Conservation (phyloP, 2,113 vertebrate species). For the Ophthalmolycus amberensis region DNA sequence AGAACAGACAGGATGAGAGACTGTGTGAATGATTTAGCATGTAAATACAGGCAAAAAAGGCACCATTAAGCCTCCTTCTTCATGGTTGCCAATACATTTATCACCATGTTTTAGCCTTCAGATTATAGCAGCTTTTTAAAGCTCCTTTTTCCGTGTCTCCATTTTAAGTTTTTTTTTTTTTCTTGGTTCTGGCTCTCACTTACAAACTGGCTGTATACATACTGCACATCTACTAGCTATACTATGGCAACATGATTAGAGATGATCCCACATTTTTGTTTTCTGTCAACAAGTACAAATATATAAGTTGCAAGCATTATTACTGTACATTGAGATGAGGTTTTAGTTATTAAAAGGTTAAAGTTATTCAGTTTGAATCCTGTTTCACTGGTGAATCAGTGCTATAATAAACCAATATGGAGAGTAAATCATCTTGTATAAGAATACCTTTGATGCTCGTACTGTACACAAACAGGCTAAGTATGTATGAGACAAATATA, state of each 20-base stretch:
- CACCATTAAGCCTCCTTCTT: conserved; percentile 1
- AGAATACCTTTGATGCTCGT: background rate
- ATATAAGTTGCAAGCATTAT: background rate
- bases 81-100: conserved; percentile 7
- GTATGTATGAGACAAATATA: background rate
- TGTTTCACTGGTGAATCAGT: background rate
- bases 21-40: background rate
- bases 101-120: background rate
- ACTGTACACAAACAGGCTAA: background rate
- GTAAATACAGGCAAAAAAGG: background rate
- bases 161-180: background rate
- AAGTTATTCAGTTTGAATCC: background rate
- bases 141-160: background rate
- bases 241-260: background rate
- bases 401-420: background rate
- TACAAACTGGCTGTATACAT: background rate
- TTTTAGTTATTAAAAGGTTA: background rate
- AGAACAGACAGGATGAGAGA: background rate
- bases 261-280: background rate
- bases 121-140: conserved; percentile 32
- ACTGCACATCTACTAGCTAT: background rate
- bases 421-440: background rate
- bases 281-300: background rate
- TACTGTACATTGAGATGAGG: background rate
- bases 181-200: background rate